phyloP scores from a whole-genome alignment of 2,113 vertebrate species.

The Zosterops japonicus region DNA sequence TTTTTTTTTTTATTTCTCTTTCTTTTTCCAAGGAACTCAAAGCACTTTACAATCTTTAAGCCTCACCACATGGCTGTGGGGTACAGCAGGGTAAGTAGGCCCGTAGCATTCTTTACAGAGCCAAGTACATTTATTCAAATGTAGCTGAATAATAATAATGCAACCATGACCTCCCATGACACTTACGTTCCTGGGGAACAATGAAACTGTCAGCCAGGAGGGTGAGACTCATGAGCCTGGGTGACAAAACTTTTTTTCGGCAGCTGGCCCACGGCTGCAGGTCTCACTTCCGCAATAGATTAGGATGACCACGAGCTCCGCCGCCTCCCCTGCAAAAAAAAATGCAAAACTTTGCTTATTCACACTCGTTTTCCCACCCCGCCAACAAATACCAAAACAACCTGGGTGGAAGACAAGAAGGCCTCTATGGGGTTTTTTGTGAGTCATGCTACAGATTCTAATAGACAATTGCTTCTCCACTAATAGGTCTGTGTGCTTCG shows the following conservation, averaged over 20 bases:
- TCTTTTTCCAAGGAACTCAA: slow-evolving; percentile 19
- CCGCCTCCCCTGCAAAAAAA: not conserved
- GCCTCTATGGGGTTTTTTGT: not conserved
- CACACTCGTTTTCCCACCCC: slow-evolving; percentile 19
- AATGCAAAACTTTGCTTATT: slow-evolving; percentile 22
- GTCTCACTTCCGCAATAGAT: slow-evolving; percentile 62
- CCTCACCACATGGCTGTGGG: slow-evolving; percentile 67
- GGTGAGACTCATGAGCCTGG: slow-evolving; percentile 54
- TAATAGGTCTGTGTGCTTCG: not conserved
- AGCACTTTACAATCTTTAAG: slow-evolving; percentile 68
- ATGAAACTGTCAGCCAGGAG: slow-evolving; percentile 67
- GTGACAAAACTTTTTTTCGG: slow-evolving; percentile 59
- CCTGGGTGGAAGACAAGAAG: not conserved
- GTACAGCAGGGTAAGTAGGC: slow-evolving; percentile 66
- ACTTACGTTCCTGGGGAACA: slow-evolving; percentile 70
- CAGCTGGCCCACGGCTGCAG: slow-evolving; percentile 48
- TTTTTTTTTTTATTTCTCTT: not conserved
- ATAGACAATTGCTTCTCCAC: not conserved
- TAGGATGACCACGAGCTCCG: slow-evolving; percentile 29
- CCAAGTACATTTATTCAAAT: slow-evolving; percentile 74
- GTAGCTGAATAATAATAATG: slow-evolving; percentile 72
- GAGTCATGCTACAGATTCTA: not conserved
- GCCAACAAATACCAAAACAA: not conserved
- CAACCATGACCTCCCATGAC: slow-evolving; percentile 71
- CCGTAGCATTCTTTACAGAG: slow-evolving; percentile 66